Evolutionary conservation across 2,797 vertebrate genomes (phyloP).

Genomic region (Leptatherina wallacei): DNA sequence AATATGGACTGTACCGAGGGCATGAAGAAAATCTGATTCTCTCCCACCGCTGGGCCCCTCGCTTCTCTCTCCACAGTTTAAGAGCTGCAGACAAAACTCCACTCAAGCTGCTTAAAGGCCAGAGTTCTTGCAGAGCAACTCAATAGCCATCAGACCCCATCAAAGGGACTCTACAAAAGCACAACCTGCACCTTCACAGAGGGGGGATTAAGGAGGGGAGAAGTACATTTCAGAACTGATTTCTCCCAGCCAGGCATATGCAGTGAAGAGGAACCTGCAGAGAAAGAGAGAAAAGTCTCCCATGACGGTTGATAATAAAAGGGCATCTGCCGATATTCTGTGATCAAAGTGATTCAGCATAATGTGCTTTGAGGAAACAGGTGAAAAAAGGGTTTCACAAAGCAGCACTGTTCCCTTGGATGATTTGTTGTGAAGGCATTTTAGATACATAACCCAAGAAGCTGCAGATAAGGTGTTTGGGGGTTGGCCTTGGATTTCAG

Average conservation of each 20-base stretch:
- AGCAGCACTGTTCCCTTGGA: constrained; percentile 29
- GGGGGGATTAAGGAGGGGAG: constrained; percentile 59
- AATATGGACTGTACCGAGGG: constrained; percentile 53
- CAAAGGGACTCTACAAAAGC: constrained; percentile 71
- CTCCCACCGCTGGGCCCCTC: constrained; percentile 68
- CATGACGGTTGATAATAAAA: constrained; percentile 43
- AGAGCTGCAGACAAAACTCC: constrained; percentile 73
- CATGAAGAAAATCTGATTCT: constrained; percentile 53
- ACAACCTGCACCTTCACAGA: constrained; percentile 54
- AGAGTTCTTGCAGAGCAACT: constrained; percentile 49
- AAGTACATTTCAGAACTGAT: constrained; percentile 44
- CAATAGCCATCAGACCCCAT: constrained; percentile 66
- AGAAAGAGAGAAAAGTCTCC: constrained; percentile 52
- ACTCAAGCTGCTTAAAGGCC: constrained; percentile 70
- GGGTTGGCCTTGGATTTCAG: constrained; percentile 46
- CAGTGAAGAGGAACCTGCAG: constrained; percentile 57
- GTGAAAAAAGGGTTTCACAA: constrained; percentile 24
- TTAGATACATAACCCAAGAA: constrained; percentile 31
- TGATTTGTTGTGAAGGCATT: constrained; percentile 35
- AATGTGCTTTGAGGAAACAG: constrained; percentile 9
- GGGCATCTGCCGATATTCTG: constrained; percentile 61
- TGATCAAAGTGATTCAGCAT: constrained; percentile 47
- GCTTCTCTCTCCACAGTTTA: constrained; percentile 63
- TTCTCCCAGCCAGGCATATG: constrained; percentile 46
- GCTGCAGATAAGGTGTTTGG: constrained; percentile 43